These are phyloP conservation scores for Cranoglanis bouderius DNA, from an alignment of 2,113 vertebrate species.

Conservation along the genomic window DNA sequence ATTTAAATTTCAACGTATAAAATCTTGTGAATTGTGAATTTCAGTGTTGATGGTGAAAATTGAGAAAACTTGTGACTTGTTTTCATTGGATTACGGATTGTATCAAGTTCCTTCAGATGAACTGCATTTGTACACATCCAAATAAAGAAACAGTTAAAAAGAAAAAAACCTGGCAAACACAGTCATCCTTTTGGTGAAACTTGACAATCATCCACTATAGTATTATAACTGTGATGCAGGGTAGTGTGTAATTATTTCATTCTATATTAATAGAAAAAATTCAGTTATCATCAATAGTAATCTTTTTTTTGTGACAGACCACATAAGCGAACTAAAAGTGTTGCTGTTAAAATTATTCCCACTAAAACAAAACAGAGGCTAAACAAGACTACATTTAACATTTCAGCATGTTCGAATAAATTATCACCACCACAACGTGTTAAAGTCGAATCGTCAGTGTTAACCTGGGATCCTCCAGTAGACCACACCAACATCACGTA, in stretches of 20 bases:
- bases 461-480: slow-evolving; percentile 6
- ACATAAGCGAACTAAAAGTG: background rate
- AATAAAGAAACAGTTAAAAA: background rate
- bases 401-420: slow-evolving; percentile 24
- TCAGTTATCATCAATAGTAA: background rate
- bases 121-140: background rate
- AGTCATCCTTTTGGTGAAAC: background rate
- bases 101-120: background rate
- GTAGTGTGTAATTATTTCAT: background rate
- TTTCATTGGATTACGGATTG: background rate
- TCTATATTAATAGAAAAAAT: no score
- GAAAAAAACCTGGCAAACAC: background rate
- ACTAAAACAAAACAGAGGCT: background rate
- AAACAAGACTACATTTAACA: background rate
- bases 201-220: background rate
- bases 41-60: background rate
- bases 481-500: background rate
- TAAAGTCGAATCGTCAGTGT: background rate
- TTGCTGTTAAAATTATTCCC: background rate
- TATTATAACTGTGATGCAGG: background rate
- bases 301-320: background rate
- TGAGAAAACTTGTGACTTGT: background rate
- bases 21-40: background rate
- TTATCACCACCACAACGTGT: background rate
- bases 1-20: background rate